Conservation (phyloP, 2,113 vertebrate species). For the Hippocampus abdominalis region DNA sequence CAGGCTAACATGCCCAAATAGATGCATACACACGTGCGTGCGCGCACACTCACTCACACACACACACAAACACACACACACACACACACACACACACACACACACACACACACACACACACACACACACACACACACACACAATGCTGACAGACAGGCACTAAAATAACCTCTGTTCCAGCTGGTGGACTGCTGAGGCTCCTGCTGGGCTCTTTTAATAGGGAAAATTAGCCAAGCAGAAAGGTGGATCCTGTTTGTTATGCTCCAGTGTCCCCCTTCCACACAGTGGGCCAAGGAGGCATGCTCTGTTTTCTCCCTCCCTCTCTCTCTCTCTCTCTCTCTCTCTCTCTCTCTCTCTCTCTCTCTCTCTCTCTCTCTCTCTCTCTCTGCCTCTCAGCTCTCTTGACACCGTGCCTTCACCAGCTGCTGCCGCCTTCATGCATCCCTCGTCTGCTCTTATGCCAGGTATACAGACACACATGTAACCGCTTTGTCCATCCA, state of each 20-base stretch:
- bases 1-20: slow-evolving; percentile 44
- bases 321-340: no score
- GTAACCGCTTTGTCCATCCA: slow-evolving; percentile 17
- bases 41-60: slow-evolving; percentile 8
- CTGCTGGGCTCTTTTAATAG: slow-evolving; percentile 97
- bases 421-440: slow-evolving; percentile 56
- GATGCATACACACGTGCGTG: slow-evolving; percentile 39
- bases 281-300: slow-evolving; percentile 79
- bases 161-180: slow-evolving; percentile 95
- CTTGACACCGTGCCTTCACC: slow-evolving; percentile 64
- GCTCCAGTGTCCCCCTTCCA: slow-evolving; percentile 84
- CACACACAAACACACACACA: slow-evolving; percentile 22
- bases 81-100: slow-evolving; percentile 23
- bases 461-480: slow-evolving; percentile 41
- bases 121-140: slow-evolving; percentile 22
- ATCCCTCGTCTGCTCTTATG: slow-evolving; percentile 46
- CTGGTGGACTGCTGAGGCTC: slow-evolving; percentile 84
- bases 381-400: slow-evolving; percentile 64
- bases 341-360: slow-evolving; percentile 64
- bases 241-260: slow-evolving; percentile 98
- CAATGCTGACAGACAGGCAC: slow-evolving; percentile 78
- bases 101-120: slow-evolving; percentile 24
- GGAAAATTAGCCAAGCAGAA: slow-evolving; percentile 96
- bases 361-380: slow-evolving; percentile 58
- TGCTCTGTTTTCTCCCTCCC: slow-evolving; percentile 53